Conservation (phyloP, 2,888 invertebrate species). For the Chamaedrilus cognettii region DNA sequence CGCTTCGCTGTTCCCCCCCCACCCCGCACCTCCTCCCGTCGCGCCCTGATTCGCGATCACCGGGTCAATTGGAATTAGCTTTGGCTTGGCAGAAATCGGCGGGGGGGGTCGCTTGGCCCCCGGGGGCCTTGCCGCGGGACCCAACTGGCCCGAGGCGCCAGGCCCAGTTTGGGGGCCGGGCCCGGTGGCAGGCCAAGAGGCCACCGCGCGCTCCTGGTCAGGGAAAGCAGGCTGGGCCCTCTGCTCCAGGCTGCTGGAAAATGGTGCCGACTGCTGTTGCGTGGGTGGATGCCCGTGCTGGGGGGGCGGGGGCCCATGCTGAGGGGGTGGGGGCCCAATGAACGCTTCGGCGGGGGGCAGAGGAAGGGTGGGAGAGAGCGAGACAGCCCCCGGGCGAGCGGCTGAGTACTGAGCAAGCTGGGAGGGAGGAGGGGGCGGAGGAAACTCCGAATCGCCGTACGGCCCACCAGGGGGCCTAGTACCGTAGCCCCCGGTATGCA, state of each 20-base stretch:
- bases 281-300: too few relatives aligned
- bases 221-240: not conserved
- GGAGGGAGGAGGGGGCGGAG: conserved; percentile 17
- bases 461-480: too few relatives aligned
- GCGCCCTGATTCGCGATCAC: conserved; percentile 7
- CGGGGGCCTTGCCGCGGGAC: not conserved
- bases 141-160: conserved; percentile 1
- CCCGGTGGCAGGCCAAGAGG: not conserved
- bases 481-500: too few relatives aligned
- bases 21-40: conserved; percentile 78
- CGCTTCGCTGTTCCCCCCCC: too few relatives aligned
- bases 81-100: conserved; percentile 31
- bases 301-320: not conserved
- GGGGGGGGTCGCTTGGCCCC: conserved; percentile 30
- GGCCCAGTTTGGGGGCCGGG: not conserved
- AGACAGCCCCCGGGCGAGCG: not conserved
- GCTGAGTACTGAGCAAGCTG: conserved; percentile 20
- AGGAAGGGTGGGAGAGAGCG: not conserved
- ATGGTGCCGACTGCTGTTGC: not conserved
- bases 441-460: conserved; percentile 14
- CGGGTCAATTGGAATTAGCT: conserved; percentile 11
- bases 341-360: too few relatives aligned
- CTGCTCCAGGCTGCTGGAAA: not conserved
- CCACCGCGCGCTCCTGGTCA: not conserved
- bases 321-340: not conserved